Percentiles rank a stretch among this genome's conserved stretches.
Conservation (phyloP, 2,888 invertebrate species). For the Celastrina argiolus region DNA sequence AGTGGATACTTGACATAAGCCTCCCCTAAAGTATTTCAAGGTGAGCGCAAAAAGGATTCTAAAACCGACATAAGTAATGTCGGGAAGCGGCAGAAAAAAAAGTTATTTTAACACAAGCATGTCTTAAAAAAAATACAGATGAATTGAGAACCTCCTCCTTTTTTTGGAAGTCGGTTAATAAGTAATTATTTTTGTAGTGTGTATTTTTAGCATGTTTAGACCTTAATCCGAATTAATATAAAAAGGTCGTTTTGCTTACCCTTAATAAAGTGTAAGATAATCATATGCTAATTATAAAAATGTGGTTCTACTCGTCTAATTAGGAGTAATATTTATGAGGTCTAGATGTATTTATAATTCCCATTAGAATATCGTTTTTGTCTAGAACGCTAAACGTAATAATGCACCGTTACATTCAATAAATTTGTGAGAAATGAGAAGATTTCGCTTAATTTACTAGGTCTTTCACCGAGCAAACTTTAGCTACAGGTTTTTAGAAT, state of each 20-base stretch:
- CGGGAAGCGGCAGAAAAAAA: too few relatives aligned
- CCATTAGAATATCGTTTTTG: slow-evolving; percentile 1
- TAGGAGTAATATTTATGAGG: neutral
- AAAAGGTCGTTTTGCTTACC: neutral
- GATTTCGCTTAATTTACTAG: slow-evolving; percentile 54
- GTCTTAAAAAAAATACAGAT: too few relatives aligned
- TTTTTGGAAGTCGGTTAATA: too few relatives aligned
- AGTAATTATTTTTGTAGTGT: neutral
- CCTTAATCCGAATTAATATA: neutral
- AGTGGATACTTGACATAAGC: too few relatives aligned
- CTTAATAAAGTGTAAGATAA: neutral
- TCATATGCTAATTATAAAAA: neutral
- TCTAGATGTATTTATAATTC: neutral
- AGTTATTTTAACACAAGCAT: too few relatives aligned
- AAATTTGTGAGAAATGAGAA: slow-evolving; percentile 50
- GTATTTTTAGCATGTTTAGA: neutral
- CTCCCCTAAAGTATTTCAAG: too few relatives aligned
- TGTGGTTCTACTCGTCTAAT: neutral
- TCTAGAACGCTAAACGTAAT: slow-evolving; percentile 30
- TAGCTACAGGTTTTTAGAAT: slow-evolving; percentile 31
- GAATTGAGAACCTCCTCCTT: too few relatives aligned
- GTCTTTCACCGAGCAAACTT: slow-evolving; percentile 45
- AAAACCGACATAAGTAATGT: too few relatives aligned
- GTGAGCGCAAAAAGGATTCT: too few relatives aligned
- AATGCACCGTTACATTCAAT: slow-evolving; percentile 40